Evolutionary conservation across 2,888 invertebrate genomes (phyloP), one percentile per base, ranked within the genome.

Genomic region (Drosophila acutilabella): DNA sequence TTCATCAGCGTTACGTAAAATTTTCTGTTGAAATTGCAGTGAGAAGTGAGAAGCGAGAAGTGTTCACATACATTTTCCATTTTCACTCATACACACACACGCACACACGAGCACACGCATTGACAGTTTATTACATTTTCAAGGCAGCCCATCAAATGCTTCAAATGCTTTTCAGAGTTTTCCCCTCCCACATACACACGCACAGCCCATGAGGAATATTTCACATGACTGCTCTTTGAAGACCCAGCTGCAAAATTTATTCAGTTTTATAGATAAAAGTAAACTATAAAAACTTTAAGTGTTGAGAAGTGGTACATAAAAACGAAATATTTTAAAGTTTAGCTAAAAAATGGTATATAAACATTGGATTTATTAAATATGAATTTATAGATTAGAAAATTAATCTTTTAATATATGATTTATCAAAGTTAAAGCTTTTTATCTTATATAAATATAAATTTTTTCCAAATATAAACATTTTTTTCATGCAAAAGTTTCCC

Each of bases 1-100:
- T 83, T 83, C 87, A 83, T 83, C 82, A 82, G 69, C 54, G 57
- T 82, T 88, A 80, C 78, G 88, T 77, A 82, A 83, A 83, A 66
- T 70, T 44, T 62, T 62, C 64, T 78, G 50, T 52, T 62, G 42
- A 81, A 78, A 82, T 77, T 88, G 78, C 83, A 85, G 54, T 56
- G 44, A 50, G 77, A 77, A 80, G 71, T 69, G 82, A 71, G 65
- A 77, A 80, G 71, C 68, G 82, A 71, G 65, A 80, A 76, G 47
- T 62, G 64, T 45, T 40, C 58, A 48, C 71, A 52, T 23, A 18
- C 50, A 50, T 23, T 52, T 56, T 51, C n/a, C 51, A 44, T 18
- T 36, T 41, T 38, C 30, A 42, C 36, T 40, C 45, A 61, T 26
- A 59, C 16, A 62, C 45, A 59, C 20, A 62, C 45, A 48, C 23